Conservation (phyloP, 1,140 invertebrate genomes). For the Rhopalosiphum maidis region DNA sequence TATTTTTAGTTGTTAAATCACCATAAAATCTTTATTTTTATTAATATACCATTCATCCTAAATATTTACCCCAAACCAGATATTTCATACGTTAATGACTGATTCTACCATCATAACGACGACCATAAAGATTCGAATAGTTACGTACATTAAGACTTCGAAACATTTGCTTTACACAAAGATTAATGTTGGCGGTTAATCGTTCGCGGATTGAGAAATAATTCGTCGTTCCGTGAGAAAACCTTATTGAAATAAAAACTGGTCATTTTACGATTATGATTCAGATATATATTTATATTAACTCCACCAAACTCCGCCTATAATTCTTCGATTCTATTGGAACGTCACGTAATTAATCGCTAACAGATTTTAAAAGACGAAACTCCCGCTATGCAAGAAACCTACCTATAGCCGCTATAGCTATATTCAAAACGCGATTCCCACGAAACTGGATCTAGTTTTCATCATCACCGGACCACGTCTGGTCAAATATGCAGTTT, state of each 20-base stretch:
- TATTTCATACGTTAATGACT: not conserved
- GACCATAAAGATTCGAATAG: too few species aligned
- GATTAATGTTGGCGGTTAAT: not conserved
- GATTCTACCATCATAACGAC: not conserved
- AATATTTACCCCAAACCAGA: not conserved
- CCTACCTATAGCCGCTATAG: not conserved
- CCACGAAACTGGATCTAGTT: constrained; percentile 10
- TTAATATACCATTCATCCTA: not conserved
- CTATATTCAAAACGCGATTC: not conserved
- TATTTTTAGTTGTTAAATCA: not conserved
- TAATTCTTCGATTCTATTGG: not conserved
- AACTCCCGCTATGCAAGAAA: not conserved
- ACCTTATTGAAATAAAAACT: not conserved
- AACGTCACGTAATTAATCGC: not conserved
- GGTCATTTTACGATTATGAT: not conserved
- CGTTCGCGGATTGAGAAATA: not conserved
- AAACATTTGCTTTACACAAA: too few species aligned
- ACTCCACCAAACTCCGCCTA: not conserved
- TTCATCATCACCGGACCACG: not conserved
- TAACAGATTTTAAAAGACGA: not conserved
- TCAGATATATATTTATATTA: not conserved
- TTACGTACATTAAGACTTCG: not conserved
- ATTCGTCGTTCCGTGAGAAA: not conserved
- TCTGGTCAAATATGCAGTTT: not conserved
- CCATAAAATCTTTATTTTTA: not conserved